Conservation (phyloP, 2,888 invertebrate genomes). For the Deilephila porcellus region DNA sequence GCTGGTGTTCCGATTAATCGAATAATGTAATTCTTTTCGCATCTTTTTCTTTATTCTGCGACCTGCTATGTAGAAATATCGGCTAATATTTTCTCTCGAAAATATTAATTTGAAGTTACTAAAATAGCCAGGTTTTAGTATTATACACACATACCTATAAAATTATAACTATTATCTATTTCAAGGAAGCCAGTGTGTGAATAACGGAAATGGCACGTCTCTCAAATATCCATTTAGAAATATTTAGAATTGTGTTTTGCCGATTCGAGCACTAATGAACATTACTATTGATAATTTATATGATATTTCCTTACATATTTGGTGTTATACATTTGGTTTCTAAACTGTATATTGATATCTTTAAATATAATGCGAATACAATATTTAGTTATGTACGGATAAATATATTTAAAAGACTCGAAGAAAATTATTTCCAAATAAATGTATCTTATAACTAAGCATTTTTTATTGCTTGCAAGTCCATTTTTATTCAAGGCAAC, state of each 20-base stretch:
- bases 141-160: not conserved
- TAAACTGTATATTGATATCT: not conserved
- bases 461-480: constrained; percentile 21
- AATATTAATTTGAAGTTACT: not conserved
- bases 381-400: not conserved
- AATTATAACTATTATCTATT: not conserved
- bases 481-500: constrained; percentile 3
- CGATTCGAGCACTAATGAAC: not conserved
- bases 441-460: constrained; percentile 6
- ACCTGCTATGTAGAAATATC: not conserved
- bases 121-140: not conserved
- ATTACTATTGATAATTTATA: constrained; percentile 18
- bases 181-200: not conserved
- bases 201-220: not conserved
- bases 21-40: too few species aligned
- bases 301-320: constrained; percentile 10
- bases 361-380: not conserved
- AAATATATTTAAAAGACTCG: constrained; percentile 1
- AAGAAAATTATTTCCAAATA: not conserved
- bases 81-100: not conserved
- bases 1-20: too few species aligned
- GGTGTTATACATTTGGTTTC: constrained; percentile 21
- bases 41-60: too few species aligned
- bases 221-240: too few species aligned
- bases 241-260: not conserved